Percentiles rank a stretch among this genome's conserved stretches.
phyloP scores from a whole-genome alignment of 2,797 vertebrate genomes.

The Galago senegalensis region DNA sequence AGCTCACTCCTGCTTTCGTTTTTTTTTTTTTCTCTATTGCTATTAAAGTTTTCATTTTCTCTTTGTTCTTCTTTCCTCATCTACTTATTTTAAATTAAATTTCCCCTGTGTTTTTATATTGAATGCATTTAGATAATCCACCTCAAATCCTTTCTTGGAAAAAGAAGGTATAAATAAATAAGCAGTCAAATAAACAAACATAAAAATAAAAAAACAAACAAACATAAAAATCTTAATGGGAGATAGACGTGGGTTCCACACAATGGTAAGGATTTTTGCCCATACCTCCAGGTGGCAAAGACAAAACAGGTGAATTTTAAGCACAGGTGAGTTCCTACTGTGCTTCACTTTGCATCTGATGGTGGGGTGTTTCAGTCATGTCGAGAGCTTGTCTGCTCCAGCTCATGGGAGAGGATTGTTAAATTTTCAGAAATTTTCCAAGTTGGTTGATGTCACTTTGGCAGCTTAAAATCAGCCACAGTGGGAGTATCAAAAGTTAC shows the following conservation, averaged over 20 bases:
- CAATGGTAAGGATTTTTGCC: not conserved
- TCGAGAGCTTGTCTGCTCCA: not conserved
- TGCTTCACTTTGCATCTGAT: not conserved
- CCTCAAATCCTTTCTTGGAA: slow-evolving; percentile 40
- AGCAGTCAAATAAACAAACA: slow-evolving; percentile 34
- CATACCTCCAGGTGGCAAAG: not conserved
- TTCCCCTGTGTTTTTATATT: slow-evolving; percentile 51
- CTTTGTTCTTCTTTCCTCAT: slow-evolving; percentile 18
- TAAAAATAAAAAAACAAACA: slow-evolving; percentile 19
- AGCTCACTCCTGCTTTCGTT: slow-evolving; percentile 21
- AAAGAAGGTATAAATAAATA: slow-evolving; percentile 58
- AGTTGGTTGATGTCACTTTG: not conserved
- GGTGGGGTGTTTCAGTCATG: not conserved
- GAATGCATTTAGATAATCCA: slow-evolving; percentile 46
- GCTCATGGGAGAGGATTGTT: not conserved
- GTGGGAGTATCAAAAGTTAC: slow-evolving; percentile 33
- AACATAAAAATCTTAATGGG: not conserved
- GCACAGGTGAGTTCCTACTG: not conserved
- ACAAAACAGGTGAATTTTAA: slow-evolving; percentile 32
- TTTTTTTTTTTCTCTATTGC: slow-evolving; percentile 9
- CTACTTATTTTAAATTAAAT: slow-evolving; percentile 60
- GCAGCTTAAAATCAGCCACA: not conserved
- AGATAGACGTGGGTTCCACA: not conserved
- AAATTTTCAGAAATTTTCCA: slow-evolving; percentile 28
- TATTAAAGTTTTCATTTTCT: slow-evolving; percentile 33